phyloP scores from a whole-genome alignment of 2,888 invertebrate genomes.

The Amphipoea lucens region DNA sequence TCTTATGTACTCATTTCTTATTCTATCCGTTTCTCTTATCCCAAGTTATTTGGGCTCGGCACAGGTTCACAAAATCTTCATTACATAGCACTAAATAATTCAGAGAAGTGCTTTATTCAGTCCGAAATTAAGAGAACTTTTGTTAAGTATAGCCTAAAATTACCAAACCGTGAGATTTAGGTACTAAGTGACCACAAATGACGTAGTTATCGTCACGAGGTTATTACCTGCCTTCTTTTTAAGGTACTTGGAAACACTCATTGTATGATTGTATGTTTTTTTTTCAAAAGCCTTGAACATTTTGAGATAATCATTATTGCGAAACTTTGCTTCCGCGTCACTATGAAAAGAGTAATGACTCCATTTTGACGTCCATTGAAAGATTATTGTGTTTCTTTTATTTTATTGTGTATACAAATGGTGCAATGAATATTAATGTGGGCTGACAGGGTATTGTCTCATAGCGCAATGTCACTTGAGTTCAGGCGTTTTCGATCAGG shows the following conservation, averaged over 20 bases:
- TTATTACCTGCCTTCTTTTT: conserved; percentile 38
- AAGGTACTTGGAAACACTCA: conserved; percentile 14
- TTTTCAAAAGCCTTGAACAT: conserved; percentile 39
- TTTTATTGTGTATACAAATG: conserved; percentile 14
- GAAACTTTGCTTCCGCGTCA: conserved; percentile 26
- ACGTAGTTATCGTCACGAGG: conserved; percentile 41
- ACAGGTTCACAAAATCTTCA: background rate
- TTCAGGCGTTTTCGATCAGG: conserved; percentile 14
- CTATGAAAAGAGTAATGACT: conserved; percentile 23
- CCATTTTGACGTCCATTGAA: conserved; percentile 42
- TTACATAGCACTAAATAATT: background rate
- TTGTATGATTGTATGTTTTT: conserved; percentile 25
- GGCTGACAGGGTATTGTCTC: conserved; percentile 14
- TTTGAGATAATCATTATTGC: conserved; percentile 33
- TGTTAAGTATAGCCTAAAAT: conserved; percentile 14
- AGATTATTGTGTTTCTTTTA: conserved; percentile 8
- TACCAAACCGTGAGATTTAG: conserved; percentile 20
- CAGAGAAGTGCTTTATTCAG: background rate
- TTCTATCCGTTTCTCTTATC: background rate
- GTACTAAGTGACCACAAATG: conserved; percentile 27
- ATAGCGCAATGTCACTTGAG: background rate
- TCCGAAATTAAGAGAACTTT: background rate
- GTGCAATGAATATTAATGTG: conserved; percentile 28
- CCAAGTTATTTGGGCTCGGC: background rate
- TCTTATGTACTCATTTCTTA: background rate